Evolutionary conservation across 2,888 invertebrate species (phyloP), one percentile per base, ranked within the genome.

Genomic region (Ophion obscuratus): DNA sequence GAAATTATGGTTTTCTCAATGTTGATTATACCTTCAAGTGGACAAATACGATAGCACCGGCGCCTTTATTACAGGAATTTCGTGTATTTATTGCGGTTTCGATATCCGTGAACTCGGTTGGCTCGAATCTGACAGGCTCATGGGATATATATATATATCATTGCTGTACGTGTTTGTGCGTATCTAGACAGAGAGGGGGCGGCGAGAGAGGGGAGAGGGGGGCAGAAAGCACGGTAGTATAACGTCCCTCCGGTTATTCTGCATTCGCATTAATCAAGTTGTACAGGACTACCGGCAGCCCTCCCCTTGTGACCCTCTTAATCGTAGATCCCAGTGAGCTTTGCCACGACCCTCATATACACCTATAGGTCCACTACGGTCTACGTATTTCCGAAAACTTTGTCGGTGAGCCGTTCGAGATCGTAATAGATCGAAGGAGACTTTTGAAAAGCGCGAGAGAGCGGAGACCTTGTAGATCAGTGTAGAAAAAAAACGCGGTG

Each of bases 211-310:
- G 4, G 53, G 14, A 6, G 40, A 40, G 81, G 31, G 47, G 14
- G 53, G 3, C 17, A 14, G 53, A 1, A 17, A 3, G 24, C 17
- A 47, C 31, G 53, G 78, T 67, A 66, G 53, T 67, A 47, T 68
- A 74, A 70, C 47, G 61, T 75, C 70, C 75, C 70, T 82, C 44
- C 85, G 47, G 78, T 74, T 78, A 68, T 75, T 85, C 85, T 79
- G 85, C 81, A 85, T 81, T 81, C 85, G 85, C 85, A 85, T 85
- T 85, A 85, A 85, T 82, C 85, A 85, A 78, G 74, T 78, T 70
- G 85, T 82, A 75, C 85, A 78, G 53, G 74, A 68, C 73, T 70
- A 77, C 40, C 62, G 57, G 20, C 66, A 66, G 47, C 68, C 74
- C 73, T 53, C 75, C 70, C 70, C 47, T 24, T 24, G 61, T 61